Evolutionary conservation across 1,140 invertebrate species (phyloP), one percentile per base, ranked within the genome.

Genomic region (Bombus breviceps): DNA sequence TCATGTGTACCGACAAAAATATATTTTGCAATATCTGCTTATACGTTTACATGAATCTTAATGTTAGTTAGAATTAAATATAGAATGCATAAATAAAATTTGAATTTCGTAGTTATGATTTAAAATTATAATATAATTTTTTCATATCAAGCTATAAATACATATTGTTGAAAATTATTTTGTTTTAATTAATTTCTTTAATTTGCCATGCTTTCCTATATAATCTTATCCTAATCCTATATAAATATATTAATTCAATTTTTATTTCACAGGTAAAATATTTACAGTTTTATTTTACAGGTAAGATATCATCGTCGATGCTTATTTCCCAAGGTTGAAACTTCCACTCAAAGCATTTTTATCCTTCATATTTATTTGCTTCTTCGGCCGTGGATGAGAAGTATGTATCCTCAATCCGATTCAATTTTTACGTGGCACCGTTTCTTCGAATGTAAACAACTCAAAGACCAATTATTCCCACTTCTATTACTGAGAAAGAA

Each of bases 401-500:
- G 13, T 41, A 66, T 9, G 9, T 57, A 66, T 15, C 10, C 43
- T 43, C 66, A 32, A 15, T 43, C 32, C 12, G 37, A 41, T 59
- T 12, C 34, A 57, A 47, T 79, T 79, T 72, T 72, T 57, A 68
- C 47, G 41, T 72, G 82, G 53, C 75, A 84, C 53, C 25, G 75
- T 84, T 84, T 62, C 66, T 41, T n/a, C 39, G 59, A 47, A 79
- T 28, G 83, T 79, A 84, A 84, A 84, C 83, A 84, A 69, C 39
- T 62, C 66, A 37, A 72, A 71, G 64, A 71, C 75, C 39, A 84
- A 72, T 79, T 72, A 62, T 72, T 79, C 28, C 68, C 76, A n/a
- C 47, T 62, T 28, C 75, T 72, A 62, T 28, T 62, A 13, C 66
- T 18, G 66, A n/a, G 59, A n/a, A n/a, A 62, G 28, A n/a, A n/a